A percentile compares a stretch with the other conserved stretches of the same genome.
phyloP scores from a whole-genome alignment of 2,888 invertebrate species.

The Cordilura impudica region DNA sequence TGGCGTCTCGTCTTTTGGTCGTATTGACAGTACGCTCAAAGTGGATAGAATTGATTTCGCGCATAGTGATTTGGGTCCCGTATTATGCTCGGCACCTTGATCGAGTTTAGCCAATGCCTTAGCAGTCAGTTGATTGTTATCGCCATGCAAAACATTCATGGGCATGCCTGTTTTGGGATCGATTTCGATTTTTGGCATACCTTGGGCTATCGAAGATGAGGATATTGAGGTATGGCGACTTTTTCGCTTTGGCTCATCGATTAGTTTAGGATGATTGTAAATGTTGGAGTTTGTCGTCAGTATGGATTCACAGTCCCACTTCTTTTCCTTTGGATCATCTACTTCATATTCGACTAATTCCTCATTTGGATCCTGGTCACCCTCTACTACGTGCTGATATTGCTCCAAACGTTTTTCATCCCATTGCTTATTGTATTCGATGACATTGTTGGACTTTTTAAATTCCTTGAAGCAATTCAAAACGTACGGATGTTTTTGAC shows the following conservation, averaged over 20 bases:
- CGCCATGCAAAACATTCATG: constrained; percentile 81
- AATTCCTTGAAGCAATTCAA: constrained; percentile 87
- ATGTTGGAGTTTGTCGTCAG: constrained; percentile 93
- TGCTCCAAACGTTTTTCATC: constrained; percentile 77
- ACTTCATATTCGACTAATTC: constrained; percentile 82
- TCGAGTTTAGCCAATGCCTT: constrained; percentile 84
- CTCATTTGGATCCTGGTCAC: constrained; percentile 79
- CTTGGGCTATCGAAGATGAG: constrained; percentile 37
- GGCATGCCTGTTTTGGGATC: constrained; percentile 87
- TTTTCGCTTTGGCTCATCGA: constrained; percentile 83
- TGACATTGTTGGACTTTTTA: constrained; percentile 80
- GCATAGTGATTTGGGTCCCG: constrained; percentile 81
- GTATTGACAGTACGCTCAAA: constrained; percentile 83
- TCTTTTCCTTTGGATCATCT: constrained; percentile 82
- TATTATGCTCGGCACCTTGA: constrained; percentile 72
- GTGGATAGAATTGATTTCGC: constrained; percentile 84
- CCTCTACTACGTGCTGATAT: constrained; percentile 74
- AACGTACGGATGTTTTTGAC: constrained; percentile 82
- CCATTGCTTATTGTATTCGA: constrained; percentile 81
- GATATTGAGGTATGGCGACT: constrained; percentile 72
- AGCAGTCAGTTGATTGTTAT: constrained; percentile 82
- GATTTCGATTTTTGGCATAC: constrained; percentile 83
- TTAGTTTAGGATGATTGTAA: constrained; percentile 94
- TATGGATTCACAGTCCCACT: constrained; percentile 95
- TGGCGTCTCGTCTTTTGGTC: constrained; percentile 87